Evolutionary conservation across 2,888 invertebrate genomes (phyloP), one percentile per base, ranked within the genome.

Genomic region (Junonia oenone): DNA sequence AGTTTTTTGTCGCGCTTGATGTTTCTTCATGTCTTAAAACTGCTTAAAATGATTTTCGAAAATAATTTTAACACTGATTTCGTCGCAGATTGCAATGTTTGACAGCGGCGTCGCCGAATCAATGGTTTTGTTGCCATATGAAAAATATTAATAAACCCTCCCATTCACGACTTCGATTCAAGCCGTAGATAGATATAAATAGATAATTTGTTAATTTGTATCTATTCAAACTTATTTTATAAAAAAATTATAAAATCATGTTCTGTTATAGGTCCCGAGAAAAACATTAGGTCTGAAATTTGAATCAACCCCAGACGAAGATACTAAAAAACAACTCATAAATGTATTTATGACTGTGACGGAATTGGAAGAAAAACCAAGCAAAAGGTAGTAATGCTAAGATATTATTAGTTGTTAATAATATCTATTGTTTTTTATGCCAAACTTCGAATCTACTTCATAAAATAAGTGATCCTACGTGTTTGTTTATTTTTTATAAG

Each of bases 1-100:
- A 58, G 84, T 82, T 72, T 89, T 90, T 73, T 85, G 83, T 61
- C 87, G 75, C n/a, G 84, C 80, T 68, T 88, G 84, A 56, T 88
- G 85, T 77, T 90, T 90, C 81, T 90, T 90, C 90, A 90, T 90
- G 69, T 73, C 82, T 67, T 46, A 58, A 50, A 55, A 33, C 19
- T 53, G 52, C 43, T 56, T 49, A 37, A 45, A 54, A 49, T 38
- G 57, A 26, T 15, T 35, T 46, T 55, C 49, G 49, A 55, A 51
- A 53, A 56, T 60, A 57, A 59, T 53, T 51, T 40, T 63, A 55
- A 59, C 65, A 68, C 69, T 43, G 54, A 37, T 26, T 71, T 62
- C 71, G 72, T 69, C 68, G 68, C 70, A 68, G 67, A 68, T 69
- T 64, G 65, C 73, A 75, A 76, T 75, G 76, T 67, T 71, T 69